phyloP scores from a whole-genome alignment of 2,888 invertebrate genomes.

The Caenorhabditis macrosperma region DNA sequence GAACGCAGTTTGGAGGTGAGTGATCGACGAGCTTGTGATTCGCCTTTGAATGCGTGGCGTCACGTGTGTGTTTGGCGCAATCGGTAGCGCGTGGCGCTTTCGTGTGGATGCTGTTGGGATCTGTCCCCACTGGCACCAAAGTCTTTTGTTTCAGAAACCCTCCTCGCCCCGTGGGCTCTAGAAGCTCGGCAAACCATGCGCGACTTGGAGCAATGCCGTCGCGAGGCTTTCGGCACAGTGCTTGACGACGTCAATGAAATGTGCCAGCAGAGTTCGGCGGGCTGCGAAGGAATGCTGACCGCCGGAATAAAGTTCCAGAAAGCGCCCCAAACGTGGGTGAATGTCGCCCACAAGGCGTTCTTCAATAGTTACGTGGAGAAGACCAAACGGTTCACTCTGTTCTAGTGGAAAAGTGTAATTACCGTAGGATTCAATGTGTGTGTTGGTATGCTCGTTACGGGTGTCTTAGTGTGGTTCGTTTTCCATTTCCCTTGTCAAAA shows the following conservation, averaged over 20 bases:
- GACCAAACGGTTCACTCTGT: conserved; percentile 22
- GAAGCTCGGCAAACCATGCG: conserved; percentile 61
- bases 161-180: conserved; percentile 47
- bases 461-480: too few relatives aligned
- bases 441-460: not conserved
- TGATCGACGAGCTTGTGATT: too few relatives aligned
- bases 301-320: conserved; percentile 25
- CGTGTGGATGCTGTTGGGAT: not conserved
- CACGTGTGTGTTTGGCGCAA: too few relatives aligned
- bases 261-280: conserved; percentile 61
- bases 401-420: not conserved
- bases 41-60: too few relatives aligned
- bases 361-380: conserved; percentile 54
- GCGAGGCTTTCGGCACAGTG: conserved; percentile 54
- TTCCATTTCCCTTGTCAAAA: not conserved
- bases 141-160: conserved; percentile 19
- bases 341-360: conserved; percentile 51
- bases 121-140: too few relatives aligned
- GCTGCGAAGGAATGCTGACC: conserved; percentile 59
- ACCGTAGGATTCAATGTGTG: not conserved
- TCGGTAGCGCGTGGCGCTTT: too few relatives aligned
- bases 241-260: conserved; percentile 58
- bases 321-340: conserved; percentile 49
- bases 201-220: conserved; percentile 60
- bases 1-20: conserved; percentile 33